Conservation (phyloP, 1,140 invertebrate genomes). For the Cylas formicarius region DNA sequence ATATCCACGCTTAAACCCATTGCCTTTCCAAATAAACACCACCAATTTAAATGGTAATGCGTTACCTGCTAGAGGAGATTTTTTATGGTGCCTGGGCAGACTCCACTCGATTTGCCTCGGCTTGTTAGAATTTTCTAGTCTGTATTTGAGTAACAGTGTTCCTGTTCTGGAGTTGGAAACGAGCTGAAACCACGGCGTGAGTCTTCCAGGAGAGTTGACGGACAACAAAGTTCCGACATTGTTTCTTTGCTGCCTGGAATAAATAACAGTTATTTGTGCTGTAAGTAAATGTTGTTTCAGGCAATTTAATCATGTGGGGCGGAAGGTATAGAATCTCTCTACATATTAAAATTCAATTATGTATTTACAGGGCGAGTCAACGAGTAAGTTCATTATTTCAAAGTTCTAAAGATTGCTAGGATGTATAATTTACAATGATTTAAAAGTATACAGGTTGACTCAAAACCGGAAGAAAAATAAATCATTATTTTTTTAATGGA, state of each 20-base stretch:
- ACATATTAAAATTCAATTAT: too few relatives aligned
- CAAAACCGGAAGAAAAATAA: too few relatives aligned
- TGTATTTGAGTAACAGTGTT: slow-evolving; percentile 37
- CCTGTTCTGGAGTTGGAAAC: slow-evolving; percentile 40
- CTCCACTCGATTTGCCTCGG: slow-evolving; percentile 38
- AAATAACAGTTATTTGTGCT: too few relatives aligned
- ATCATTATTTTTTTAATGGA: too few relatives aligned
- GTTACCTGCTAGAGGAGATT: slow-evolving; percentile 39
- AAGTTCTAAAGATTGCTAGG: too few relatives aligned
- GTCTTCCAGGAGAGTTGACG: slow-evolving; percentile 43
- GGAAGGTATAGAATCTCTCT: too few relatives aligned
- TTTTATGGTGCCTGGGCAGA: slow-evolving; percentile 37
- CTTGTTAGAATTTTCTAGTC: slow-evolving; percentile 32
- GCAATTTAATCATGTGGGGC: too few relatives aligned
- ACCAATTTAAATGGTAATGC: background rate
- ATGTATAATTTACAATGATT: too few relatives aligned
- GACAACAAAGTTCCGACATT: slow-evolving; percentile 44
- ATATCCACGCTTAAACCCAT: slow-evolving; percentile 37
- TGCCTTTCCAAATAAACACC: slow-evolving; percentile 6
- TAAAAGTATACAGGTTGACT: too few relatives aligned
- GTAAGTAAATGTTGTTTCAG: too few relatives aligned
- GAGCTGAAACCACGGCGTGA: slow-evolving; percentile 45
- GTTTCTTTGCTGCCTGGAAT: slow-evolving; percentile 41
- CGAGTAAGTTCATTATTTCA: too few relatives aligned
- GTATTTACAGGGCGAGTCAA: too few relatives aligned